Evolutionary conservation across 2,888 invertebrate genomes (phyloP), one percentile per base, ranked within the genome.

Genomic region (Ophioninae sp.): DNA sequence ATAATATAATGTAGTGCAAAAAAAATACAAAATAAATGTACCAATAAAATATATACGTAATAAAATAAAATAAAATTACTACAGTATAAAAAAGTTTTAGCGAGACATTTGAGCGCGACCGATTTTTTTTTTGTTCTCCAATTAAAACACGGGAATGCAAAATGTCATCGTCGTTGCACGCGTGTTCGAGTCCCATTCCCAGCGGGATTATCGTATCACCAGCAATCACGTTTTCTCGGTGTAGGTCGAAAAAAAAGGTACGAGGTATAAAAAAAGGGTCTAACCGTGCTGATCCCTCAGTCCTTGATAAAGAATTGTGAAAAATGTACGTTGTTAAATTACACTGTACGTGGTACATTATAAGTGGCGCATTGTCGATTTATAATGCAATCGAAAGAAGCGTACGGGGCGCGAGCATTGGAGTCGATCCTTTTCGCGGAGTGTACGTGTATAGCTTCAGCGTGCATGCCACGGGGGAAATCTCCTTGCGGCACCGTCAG

Each of bases 311-410:
- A 73, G 74, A 56, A 74, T 80, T 81, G 79, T 85, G 80, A 85
- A 86, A 85, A 85, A 84, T 82, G 79, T 72, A 80, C 61, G 79
- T 59, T 85, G 85, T 83, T 68, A 87, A 87, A 87, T 86, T 87
- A 87, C 85, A 85, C 83, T 81, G 82, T 86, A 83, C 75, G 85
- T 76, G 79, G 81, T 86, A 86, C 82, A 85, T 85, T 86, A 85
- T 87, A 85, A 86, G 81, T 68, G 81, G 77, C 80, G 84, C 83
- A 82, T 85, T 85, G 82, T 74, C 85, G 82, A 87, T 87, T 87
- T 85, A 87, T 85, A 86, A 85, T 84, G 83, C 85, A 82, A 86
- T 87, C 80, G 83, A 76, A 74, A 84, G 82, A 87, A 30, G 30
- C 30, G 30, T 30, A 30, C 30, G 30, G 30, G 30, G 30, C 30